Evolutionary conservation across 2,888 invertebrate species (phyloP), one percentile per base, ranked within the genome.

Genomic region (Callimorpha dominula): DNA sequence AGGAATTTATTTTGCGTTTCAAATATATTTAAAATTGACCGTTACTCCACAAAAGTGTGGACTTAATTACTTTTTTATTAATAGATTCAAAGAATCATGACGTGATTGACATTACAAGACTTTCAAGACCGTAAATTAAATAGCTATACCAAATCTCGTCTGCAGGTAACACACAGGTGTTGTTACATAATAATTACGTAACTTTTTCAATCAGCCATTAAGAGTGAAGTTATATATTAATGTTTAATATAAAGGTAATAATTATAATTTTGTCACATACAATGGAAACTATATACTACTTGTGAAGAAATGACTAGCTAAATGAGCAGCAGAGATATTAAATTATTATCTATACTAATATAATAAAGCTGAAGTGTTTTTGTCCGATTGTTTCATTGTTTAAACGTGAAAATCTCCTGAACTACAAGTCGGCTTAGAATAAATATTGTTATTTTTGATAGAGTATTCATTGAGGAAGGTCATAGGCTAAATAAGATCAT

Each of bases 101-200:
- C 9, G 20, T 60, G 60, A 60, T 68, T 68, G 46, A 43, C 20
- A 60, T 68, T 60, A 43, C 20, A 57, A 60, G 31, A 60, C 31
- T 60, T 60, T 49, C 9, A 60, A 60, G 68, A 68, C 20, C 4
- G 31, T 46, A 68, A 57, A 64, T 79, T 81, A 80, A 82, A 73
- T 76, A 77, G 79, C 75, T 64, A 76, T 83, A 81, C 68, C 75
- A 82, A 84, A 81, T 83, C 80, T 79, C 75, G 72, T 76, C 78
- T 68, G 69, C 63, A 50, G 57, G 74, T 77, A 72, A 71, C 78
- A 80, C 74, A 74, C 78, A 69, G 67, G 78, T 75, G 72, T 72
- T 74, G 62, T 79, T 79, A 78, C 75, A 84, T 85, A 88, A 88
- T 76, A 71, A 68, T 90, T 88, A 84, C 79, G 82, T 81, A 87